Conservation (phyloP, 2,113 vertebrate genomes). For the Zosterops borbonicus region DNA sequence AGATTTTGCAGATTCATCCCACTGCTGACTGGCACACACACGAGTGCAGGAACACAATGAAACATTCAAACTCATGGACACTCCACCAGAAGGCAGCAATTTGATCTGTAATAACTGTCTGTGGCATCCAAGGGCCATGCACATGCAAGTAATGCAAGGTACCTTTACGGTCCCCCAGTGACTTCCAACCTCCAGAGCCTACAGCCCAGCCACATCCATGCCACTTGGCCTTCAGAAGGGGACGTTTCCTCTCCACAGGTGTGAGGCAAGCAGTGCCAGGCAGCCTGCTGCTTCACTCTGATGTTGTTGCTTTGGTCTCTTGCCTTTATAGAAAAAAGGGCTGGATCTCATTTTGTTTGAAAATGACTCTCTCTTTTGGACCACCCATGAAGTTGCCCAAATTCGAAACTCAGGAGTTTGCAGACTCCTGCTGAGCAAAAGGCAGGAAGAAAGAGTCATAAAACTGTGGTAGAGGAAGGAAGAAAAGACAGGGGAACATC, state of each 20-base stretch:
- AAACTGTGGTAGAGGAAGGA: slow-evolving; percentile 25
- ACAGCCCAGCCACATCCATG: background rate
- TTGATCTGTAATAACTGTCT: background rate
- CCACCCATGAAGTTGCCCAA: slow-evolving; percentile 45
- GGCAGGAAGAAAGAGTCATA: slow-evolving; percentile 35
- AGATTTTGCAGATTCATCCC: background rate
- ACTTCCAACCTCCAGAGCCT: background rate
- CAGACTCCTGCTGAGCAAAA: slow-evolving; percentile 6
- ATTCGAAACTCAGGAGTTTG: background rate
- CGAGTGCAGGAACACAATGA: background rate
- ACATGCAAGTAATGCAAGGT: background rate
- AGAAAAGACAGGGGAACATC: slow-evolving; percentile 27
- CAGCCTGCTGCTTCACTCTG: background rate
- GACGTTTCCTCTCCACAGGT: slow-evolving; percentile 3
- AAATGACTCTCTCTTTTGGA: background rate
- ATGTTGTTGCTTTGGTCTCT: slow-evolving; percentile 4
- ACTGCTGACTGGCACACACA: background rate
- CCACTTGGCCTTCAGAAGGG: background rate
- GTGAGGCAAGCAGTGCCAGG: background rate
- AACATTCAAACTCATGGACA: background rate
- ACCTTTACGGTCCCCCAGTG: background rate
- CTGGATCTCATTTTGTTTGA: background rate
- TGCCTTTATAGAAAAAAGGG: background rate
- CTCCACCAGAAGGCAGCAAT: background rate
- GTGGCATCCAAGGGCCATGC: background rate